Evolutionary conservation across 2,797 vertebrate genomes (phyloP).

Genomic region (Megalops cyprinoides): DNA sequence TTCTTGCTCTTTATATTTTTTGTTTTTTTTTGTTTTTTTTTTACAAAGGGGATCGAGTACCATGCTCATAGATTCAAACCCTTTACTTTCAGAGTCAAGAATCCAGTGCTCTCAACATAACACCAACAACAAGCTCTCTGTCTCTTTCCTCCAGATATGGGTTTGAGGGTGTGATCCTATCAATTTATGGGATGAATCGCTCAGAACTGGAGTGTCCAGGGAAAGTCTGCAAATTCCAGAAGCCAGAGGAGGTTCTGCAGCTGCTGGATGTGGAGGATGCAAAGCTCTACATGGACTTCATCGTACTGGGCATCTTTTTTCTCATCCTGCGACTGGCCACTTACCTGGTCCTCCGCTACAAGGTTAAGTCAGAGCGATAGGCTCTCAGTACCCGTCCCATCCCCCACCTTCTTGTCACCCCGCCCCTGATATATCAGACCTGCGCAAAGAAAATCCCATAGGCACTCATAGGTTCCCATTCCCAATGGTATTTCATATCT

Average conservation of each 20-base stretch:
- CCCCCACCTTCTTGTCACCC: no score
- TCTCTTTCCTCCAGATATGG: slow-evolving; percentile 80
- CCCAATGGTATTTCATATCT: neutral
- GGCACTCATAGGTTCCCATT: slow-evolving; percentile 23
- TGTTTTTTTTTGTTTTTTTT: neutral
- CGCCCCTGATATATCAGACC: neutral
- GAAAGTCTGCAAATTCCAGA: slow-evolving; percentile 86
- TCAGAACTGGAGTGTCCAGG: slow-evolving; percentile 86
- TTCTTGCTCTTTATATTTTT: no score
- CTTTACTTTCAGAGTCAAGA: no score
- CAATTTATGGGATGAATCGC: slow-evolving; percentile 96
- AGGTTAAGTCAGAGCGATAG: slow-evolving; percentile 95
- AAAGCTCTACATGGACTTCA: slow-evolving; percentile 96
- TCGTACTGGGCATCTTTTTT: slow-evolving; percentile 92
- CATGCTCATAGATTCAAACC: neutral
- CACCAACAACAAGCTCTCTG: neutral
- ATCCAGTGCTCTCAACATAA: neutral
- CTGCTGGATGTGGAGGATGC: slow-evolving; percentile 92
- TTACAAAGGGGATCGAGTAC: neutral
- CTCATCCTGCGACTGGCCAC: slow-evolving; percentile 88
- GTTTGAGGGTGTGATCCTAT: slow-evolving; percentile 95
- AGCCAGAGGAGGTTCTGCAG: slow-evolving; percentile 88
- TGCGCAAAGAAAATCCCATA: slow-evolving; percentile 17
- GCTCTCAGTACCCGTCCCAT: neutral
- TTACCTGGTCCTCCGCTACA: slow-evolving; percentile 94